phyloP scores from a whole-genome alignment of 1,140 invertebrate genomes.

The Zaprionus gabonicus region DNA sequence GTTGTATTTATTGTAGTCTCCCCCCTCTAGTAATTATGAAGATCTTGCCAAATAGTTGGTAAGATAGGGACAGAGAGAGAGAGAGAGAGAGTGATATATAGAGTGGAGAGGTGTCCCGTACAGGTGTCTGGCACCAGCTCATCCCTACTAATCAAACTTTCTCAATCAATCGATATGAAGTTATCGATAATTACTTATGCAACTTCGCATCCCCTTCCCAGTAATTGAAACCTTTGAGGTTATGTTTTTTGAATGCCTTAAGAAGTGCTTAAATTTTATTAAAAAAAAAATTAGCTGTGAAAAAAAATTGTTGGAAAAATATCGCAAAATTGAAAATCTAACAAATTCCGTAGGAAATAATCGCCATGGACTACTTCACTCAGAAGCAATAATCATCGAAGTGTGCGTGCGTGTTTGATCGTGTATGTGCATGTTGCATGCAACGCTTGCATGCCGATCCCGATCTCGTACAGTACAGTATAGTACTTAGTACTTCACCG shows the following conservation, averaged over 20 bases:
- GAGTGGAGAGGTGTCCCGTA: not conserved
- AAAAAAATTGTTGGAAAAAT: constrained; percentile 37
- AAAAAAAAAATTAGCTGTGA: constrained; percentile 54
- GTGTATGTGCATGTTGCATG: constrained; percentile 5
- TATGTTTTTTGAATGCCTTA: constrained; percentile 75
- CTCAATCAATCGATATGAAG: not conserved
- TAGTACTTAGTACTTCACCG: constrained; percentile 49
- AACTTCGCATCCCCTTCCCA: not conserved
- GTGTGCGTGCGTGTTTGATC: constrained; percentile 26
- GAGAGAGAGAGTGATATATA: not conserved
- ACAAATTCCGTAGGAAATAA: constrained; percentile 48
- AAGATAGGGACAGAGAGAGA: not conserved
- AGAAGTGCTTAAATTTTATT: constrained; percentile 71
- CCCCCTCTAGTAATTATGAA: constrained; percentile 64
- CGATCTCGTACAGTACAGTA: not conserved
- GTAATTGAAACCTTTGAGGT: not conserved
- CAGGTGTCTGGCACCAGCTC: constrained; percentile 10
- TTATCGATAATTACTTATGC: too few relatives aligned
- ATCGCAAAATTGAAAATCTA: constrained; percentile 31
- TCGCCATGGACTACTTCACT: constrained; percentile 27
- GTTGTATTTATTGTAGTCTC: constrained; percentile 35
- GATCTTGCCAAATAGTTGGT: constrained; percentile 66
- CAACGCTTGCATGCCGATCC: not conserved
- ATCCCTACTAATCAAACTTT: not conserved
- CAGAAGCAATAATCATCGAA: constrained; percentile 33